Evolutionary conservation across 2,797 vertebrate species (phyloP).

Genomic region (Sciurus vulgaris): DNA sequence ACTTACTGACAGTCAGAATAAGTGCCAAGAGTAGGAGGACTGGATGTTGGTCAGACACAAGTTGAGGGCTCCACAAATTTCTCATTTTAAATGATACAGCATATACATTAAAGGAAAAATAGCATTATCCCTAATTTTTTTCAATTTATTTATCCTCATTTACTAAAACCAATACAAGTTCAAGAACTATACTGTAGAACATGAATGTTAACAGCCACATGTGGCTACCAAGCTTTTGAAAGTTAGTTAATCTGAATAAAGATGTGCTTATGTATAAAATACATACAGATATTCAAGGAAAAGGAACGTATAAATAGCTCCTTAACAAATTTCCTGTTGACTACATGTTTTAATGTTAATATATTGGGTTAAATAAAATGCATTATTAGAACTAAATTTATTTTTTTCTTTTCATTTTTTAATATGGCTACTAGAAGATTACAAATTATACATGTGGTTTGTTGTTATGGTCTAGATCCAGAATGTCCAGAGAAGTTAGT

Average conservation of each 20-base stretch:
- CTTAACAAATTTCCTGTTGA: slow-evolving; percentile 38
- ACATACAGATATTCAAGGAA: neutral
- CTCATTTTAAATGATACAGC: neutral
- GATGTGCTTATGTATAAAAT: neutral
- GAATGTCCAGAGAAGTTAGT: too few relatives aligned
- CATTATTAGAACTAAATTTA: neutral
- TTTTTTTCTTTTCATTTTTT: neutral
- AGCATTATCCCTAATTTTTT: neutral
- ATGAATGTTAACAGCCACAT: neutral
- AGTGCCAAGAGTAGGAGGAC: neutral
- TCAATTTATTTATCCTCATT: neutral
- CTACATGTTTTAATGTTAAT: neutral
- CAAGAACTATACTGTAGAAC: neutral
- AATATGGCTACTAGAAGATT: slow-evolving; percentile 17
- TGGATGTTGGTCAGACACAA: neutral
- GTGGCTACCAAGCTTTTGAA: neutral
- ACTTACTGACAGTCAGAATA: neutral
- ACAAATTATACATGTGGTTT: neutral
- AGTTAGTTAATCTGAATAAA: neutral
- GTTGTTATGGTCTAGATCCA: too few relatives aligned
- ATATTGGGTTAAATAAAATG: slow-evolving; percentile 2
- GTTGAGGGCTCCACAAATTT: neutral
- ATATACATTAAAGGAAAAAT: neutral
- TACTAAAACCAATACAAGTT: neutral
- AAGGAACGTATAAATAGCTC: neutral